Evolutionary conservation across 2,888 invertebrate species (phyloP).

Genomic region (Drosophila formosana): DNA sequence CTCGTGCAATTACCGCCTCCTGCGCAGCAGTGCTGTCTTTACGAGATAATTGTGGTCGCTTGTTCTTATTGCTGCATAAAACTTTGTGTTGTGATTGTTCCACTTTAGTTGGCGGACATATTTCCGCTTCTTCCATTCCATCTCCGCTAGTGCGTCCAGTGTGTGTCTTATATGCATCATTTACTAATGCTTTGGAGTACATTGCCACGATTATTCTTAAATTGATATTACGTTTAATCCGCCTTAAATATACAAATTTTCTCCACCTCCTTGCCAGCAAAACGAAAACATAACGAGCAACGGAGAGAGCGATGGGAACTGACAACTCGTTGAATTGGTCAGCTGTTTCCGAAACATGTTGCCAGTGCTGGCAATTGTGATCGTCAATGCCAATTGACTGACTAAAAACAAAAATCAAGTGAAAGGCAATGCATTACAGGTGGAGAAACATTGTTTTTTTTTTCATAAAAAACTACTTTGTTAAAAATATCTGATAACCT

Average conservation of each 20-base stretch:
- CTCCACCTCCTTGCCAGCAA: slow-evolving; percentile 58
- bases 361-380: slow-evolving; percentile 19
- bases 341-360: slow-evolving; percentile 29
- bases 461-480: too few relatives aligned
- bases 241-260: slow-evolving; percentile 12
- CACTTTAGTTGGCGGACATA: slow-evolving; percentile 69
- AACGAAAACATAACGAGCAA: slow-evolving; percentile 60
- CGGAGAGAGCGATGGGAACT: background rate
- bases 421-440: too few relatives aligned
- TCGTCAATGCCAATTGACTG: background rate
- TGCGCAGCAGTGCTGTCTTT: slow-evolving; percentile 70
- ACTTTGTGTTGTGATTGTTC: slow-evolving; percentile 40
- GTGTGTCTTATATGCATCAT: slow-evolving; percentile 29
- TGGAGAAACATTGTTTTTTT: too few relatives aligned
- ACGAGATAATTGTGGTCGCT: slow-evolving; percentile 62
- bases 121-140: slow-evolving; percentile 89
- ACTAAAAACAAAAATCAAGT: too few relatives aligned
- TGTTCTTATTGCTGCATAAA: slow-evolving; percentile 26
- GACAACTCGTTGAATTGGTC: background rate
- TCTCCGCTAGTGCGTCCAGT: slow-evolving; percentile 89
- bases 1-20: slow-evolving; percentile 65
- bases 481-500: too few relatives aligned
- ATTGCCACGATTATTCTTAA: slow-evolving; percentile 32
- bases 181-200: slow-evolving; percentile 37
- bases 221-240: slow-evolving; percentile 1